phyloP scores from a whole-genome alignment of 2,888 invertebrate species.

The Neoitamus cyanurus region DNA sequence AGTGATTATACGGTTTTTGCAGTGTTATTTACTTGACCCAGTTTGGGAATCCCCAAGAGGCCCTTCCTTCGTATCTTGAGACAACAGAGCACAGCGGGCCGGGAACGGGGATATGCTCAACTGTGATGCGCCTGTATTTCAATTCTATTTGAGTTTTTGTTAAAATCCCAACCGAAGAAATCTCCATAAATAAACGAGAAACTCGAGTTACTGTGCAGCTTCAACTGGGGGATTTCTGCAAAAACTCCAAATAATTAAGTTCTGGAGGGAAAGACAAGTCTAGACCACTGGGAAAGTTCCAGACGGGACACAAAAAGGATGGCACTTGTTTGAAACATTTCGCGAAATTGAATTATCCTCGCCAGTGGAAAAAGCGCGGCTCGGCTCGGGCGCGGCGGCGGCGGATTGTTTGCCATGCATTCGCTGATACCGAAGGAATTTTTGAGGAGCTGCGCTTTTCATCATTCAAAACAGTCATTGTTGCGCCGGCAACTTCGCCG shows the following conservation, averaged over 20 bases:
- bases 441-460: not conserved
- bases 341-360: slow-evolving; percentile 19
- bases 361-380: not conserved
- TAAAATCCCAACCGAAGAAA: slow-evolving; percentile 20
- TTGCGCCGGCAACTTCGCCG: not conserved
- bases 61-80: not conserved
- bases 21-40: slow-evolving; percentile 32
- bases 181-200: slow-evolving; percentile 33
- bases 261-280: not conserved
- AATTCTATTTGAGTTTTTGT: slow-evolving; percentile 27
- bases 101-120: not conserved
- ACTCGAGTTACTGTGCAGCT: not conserved
- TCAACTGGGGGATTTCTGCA: not conserved
- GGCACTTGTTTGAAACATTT: slow-evolving; percentile 29
- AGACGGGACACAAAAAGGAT: not conserved
- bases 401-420: not conserved
- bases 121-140: slow-evolving; percentile 8
- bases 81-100: not conserved
- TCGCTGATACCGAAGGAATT: not conserved
- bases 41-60: not conserved
- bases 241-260: slow-evolving; percentile 32
- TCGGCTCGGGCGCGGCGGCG: not conserved
- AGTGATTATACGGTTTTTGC: not conserved
- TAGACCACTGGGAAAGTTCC: not conserved
- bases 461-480: not conserved